Evolutionary conservation across 2,113 vertebrate genomes (phyloP).

Genomic region (Phylloscopus trochiloides): DNA sequence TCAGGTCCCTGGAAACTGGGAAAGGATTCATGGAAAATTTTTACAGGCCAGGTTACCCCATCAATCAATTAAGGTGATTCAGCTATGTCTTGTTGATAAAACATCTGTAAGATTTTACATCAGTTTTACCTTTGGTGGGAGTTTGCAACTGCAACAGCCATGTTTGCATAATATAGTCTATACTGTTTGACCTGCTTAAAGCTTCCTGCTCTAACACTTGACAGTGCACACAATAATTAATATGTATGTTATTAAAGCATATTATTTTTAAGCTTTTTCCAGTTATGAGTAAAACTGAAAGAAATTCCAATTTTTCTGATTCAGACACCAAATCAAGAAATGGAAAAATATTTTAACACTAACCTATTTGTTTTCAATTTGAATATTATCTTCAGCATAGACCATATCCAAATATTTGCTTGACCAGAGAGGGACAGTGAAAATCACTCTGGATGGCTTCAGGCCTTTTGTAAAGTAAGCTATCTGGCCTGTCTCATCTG

Average conservation of each 20-base stretch:
- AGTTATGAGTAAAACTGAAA: background rate
- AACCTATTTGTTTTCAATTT: background rate
- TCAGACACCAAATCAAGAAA: background rate
- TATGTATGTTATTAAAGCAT: background rate
- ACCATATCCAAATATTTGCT: background rate
- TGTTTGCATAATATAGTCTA: background rate
- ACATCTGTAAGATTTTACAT: background rate
- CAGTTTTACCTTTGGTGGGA: background rate
- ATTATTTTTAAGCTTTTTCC: background rate
- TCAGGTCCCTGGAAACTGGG: background rate
- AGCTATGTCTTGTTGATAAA: background rate
- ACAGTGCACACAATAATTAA: background rate
- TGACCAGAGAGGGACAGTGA: background rate
- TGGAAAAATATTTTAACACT: background rate
- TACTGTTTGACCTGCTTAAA: background rate
- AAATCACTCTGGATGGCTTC: background rate
- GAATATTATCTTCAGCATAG: background rate
- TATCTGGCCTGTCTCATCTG: background rate
- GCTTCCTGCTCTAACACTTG: background rate
- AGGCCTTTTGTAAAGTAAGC: background rate
- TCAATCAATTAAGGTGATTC: background rate
- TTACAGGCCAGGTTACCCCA: background rate
- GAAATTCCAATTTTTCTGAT: background rate
- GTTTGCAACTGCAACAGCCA: background rate
- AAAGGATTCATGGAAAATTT: background rate